Percentiles rank a stretch among this genome's conserved stretches.
These are phyloP conservation scores for Chamaea fasciata DNA, from an alignment of 2,113 vertebrate species.

Conservation along the genomic window DNA sequence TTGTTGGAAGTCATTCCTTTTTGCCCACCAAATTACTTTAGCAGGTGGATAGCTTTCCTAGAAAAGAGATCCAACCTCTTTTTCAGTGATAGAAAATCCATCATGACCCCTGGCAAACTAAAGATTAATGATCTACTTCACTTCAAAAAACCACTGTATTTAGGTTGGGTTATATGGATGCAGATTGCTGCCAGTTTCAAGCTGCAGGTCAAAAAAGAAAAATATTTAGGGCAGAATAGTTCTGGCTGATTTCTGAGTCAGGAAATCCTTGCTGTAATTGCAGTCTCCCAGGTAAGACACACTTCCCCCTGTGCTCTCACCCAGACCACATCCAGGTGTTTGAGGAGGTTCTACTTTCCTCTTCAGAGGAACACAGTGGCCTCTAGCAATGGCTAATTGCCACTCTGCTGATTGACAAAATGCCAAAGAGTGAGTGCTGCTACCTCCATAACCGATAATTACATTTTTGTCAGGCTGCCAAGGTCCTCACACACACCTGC, in stretches of 20 bases:
- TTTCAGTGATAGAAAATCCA: neutral
- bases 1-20: neutral
- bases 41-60: neutral
- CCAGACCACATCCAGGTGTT: constrained; percentile 21
- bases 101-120: neutral
- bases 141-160: neutral
- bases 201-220: neutral
- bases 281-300: neutral
- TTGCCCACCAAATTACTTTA: neutral
- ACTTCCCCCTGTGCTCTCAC: neutral
- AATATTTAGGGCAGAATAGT: neutral
- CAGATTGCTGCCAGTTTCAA: neutral
- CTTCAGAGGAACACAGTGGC: neutral
- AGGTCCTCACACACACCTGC: constrained; percentile 45
- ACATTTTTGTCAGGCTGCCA: constrained; percentile 40
- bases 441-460: neutral
- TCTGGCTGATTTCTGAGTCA: neutral
- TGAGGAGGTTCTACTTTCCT: neutral
- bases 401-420: neutral
- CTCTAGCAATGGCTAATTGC: constrained; percentile 36
- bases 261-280: constrained; percentile 11
- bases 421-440: neutral
- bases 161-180: neutral
- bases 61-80: neutral
- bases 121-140: neutral